These are phyloP conservation scores for Pangasius mekongensis DNA, from an alignment of 2,797 vertebrate genomes.

Conservation along the genomic window DNA sequence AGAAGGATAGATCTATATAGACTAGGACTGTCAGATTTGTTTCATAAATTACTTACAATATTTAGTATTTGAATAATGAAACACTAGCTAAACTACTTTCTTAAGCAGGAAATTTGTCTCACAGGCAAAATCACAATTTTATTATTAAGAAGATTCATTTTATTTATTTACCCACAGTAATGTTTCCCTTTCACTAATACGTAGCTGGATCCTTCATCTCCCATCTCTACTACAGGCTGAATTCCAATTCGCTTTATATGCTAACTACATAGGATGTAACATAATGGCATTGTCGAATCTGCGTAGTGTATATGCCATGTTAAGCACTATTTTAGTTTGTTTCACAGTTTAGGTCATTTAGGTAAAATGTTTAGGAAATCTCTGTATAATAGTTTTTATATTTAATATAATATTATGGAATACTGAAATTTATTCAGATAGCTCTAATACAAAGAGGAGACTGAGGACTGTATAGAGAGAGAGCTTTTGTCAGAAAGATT, in stretches of 20 bases:
- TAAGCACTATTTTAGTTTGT: neutral
- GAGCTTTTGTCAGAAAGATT: constrained; percentile 17
- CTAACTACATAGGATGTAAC: neutral
- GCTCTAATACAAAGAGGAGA: neutral
- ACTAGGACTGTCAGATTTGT: neutral
- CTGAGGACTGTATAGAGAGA: neutral
- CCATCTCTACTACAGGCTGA: neutral
- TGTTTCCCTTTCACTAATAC: neutral
- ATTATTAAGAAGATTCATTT: neutral
- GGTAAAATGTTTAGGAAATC: neutral
- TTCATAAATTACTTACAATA: neutral
- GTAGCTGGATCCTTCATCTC: neutral
- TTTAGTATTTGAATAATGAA: neutral
- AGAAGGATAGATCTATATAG: neutral
- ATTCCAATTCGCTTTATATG: neutral
- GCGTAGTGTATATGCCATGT: neutral
- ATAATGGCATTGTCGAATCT: neutral
- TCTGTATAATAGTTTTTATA: neutral
- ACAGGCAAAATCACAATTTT: neutral
- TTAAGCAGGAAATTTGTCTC: neutral
- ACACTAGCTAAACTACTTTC: neutral
- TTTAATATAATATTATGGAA: neutral
- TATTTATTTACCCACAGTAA: neutral
- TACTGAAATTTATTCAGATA: neutral
- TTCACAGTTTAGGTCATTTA: neutral